Percentiles rank a stretch among this genome's conserved stretches.
Conservation (phyloP, 2,113 vertebrate species). For the Hippocampus guttulatus region DNA sequence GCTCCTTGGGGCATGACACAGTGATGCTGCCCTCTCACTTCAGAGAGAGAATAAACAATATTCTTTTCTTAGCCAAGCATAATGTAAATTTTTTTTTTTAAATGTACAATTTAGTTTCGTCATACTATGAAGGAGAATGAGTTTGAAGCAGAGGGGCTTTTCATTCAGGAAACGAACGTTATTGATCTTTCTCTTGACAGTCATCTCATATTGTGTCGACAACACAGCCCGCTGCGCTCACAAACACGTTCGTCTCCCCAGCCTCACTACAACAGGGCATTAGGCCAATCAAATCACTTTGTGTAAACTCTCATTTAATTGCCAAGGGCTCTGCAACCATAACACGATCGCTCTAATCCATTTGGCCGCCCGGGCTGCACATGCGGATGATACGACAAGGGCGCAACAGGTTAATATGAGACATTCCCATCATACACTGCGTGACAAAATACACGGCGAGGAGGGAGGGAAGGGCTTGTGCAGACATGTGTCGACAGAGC, state of each 20-base stretch:
- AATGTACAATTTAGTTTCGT: background rate
- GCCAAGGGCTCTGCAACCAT: constrained; percentile 41
- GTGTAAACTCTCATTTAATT: constrained; percentile 52
- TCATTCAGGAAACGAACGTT: background rate
- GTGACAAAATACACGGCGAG: background rate
- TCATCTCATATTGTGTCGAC: constrained; percentile 5
- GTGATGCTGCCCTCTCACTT: too few relatives aligned
- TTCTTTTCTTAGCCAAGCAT: background rate
- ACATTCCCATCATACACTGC: constrained; percentile 17
- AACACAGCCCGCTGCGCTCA: constrained; percentile 3
- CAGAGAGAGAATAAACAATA: too few relatives aligned
- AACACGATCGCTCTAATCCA: constrained; percentile 58
- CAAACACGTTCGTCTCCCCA: constrained; percentile 8
- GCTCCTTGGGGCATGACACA: too few relatives aligned
- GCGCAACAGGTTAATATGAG: constrained; percentile 30
- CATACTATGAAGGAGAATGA: background rate
- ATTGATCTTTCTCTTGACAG: background rate
- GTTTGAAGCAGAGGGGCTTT: background rate
- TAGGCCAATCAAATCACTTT: constrained; percentile 40
- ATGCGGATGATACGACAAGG: constrained; percentile 14
- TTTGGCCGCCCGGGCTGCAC: constrained; percentile 35
- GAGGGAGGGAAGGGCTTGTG: background rate
- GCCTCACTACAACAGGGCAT: constrained; percentile 20
- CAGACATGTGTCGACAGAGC: background rate
- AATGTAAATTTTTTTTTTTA: too few relatives aligned